These are phyloP conservation scores for Drosophila percnosoma DNA, from an alignment of 2,888 invertebrate genomes.

Conservation along the genomic window DNA sequence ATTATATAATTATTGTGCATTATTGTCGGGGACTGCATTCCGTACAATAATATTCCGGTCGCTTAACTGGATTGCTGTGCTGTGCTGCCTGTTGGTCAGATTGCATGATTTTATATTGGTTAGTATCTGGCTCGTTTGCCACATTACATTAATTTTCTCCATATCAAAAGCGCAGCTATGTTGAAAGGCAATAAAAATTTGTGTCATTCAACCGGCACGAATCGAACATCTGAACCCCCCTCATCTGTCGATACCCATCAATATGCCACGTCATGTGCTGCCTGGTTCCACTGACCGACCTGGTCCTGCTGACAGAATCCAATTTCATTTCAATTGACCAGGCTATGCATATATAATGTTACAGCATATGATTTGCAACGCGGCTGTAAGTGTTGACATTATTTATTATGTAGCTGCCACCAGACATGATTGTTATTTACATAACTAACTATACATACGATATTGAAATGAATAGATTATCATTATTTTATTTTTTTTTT, in stretches of 20 bases:
- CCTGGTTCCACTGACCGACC: constrained; percentile 13
- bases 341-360: constrained; percentile 78
- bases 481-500: not conserved
- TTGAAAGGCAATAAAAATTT: constrained; percentile 77
- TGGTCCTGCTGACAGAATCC: constrained; percentile 69
- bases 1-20: constrained; percentile 78
- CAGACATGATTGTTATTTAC: constrained; percentile 46
- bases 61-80: constrained; percentile 19
- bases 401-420: constrained; percentile 70
- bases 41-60: constrained; percentile 20
- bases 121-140: constrained; percentile 49
- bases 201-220: constrained; percentile 73
- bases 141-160: constrained; percentile 60
- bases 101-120: constrained; percentile 47
- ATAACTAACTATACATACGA: constrained; percentile 37
- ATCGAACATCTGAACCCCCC: not conserved
- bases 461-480: constrained; percentile 12
- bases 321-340: constrained; percentile 80
- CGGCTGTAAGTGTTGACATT: constrained; percentile 73
- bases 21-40: constrained; percentile 59
- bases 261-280: constrained; percentile 29
- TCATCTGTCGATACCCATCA: constrained; percentile 31
- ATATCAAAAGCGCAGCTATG: constrained; percentile 47
- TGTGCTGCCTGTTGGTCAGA: constrained; percentile 35
- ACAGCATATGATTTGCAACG: constrained; percentile 71